Conservation (phyloP, 2,797 vertebrate species). For the Amniataba percoides region DNA sequence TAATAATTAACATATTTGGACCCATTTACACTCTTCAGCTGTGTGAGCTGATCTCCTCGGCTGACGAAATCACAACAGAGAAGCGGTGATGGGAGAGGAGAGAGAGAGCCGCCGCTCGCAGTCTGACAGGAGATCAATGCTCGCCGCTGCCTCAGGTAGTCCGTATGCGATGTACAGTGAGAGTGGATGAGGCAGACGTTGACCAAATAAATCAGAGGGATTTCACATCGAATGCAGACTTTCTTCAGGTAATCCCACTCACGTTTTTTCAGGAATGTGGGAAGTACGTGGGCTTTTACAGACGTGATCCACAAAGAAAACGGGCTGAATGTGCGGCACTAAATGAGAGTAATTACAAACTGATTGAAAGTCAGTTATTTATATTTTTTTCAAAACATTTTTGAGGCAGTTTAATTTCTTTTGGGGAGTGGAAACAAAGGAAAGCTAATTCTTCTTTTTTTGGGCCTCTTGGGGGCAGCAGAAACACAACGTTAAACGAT, state of each 20-base stretch:
- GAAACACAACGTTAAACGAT: neutral
- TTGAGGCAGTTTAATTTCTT: neutral
- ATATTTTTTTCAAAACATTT: neutral
- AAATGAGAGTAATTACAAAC: neutral
- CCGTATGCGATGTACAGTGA: slow-evolving; percentile 50
- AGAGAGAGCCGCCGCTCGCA: slow-evolving; percentile 26
- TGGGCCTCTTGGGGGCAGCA: neutral
- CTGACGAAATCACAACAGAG: slow-evolving; percentile 53
- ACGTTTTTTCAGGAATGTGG: slow-evolving; percentile 30
- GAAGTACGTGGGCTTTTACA: slow-evolving; percentile 30
- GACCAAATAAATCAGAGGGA: slow-evolving; percentile 48
- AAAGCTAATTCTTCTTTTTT: neutral
- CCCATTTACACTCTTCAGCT: slow-evolving; percentile 65
- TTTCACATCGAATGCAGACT: slow-evolving; percentile 40
- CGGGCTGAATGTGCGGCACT: neutral
- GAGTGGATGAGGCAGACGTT: slow-evolving; percentile 47
- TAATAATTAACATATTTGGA: slow-evolving; percentile 76
- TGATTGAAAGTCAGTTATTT: no score
- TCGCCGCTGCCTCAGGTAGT: slow-evolving; percentile 38
- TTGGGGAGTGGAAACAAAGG: neutral
- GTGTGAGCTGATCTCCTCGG: slow-evolving; percentile 55
- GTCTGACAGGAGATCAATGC: slow-evolving; percentile 63
- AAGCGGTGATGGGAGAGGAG: slow-evolving; percentile 55
- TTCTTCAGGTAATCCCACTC: slow-evolving; percentile 23
- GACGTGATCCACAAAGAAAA: neutral